Base-by-base conservation (phyloP, 2,888 invertebrate species). In the Ophion obscuratus region DNA sequence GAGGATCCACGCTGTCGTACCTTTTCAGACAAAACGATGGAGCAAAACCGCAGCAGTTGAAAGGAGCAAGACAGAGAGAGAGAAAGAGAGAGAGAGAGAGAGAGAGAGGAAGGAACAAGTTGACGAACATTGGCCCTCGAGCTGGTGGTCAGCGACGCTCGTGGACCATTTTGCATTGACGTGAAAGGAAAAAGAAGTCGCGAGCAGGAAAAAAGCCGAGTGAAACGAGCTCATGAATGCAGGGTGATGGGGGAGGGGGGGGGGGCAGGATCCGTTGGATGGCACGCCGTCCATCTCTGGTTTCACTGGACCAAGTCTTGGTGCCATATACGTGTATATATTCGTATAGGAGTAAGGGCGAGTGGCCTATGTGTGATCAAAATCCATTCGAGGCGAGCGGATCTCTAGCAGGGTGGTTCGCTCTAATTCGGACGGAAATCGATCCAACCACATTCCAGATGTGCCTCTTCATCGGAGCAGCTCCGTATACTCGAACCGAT, bases 391-490 rank as follows among this genome's bases (percentile, higher is more conserved):
- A 79, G 79, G 62, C 78, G 74, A 83, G 79, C 53, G 73, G 66
- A 20, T 24, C 68, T 61, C 74, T 79, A 40, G 68, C 74, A 44
- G 67, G 47, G 14, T 78, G 44, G 61, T 83, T 36, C 76, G 81
- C 84, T 81, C 81, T 84, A 81, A 81, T 84, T 84, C 81, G 70
- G 62, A 76, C 81, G 77, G 27, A 83, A 83, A 83, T 83, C 79
- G 79, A 83, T 83, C 68, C 31, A 40, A 27, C 61, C 73, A 75
- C 74, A 74, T 74, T 79, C 62, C 36, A 68, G 62, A 47, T 70
- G 57, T 31, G 57, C 31, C 10, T 36, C 73, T 73, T 20, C 36
- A 59, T 57, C 78, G 67, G 73, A 24, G 47, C n/a, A 36, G 31
- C 79, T n/a, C 59, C 40, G 17, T 53, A 53, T 53, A 53, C 17